Evolutionary conservation across 2,113 vertebrate genomes (phyloP), one percentile per base, ranked within the genome.

Genomic region (Pomatorhinus ruficollis): DNA sequence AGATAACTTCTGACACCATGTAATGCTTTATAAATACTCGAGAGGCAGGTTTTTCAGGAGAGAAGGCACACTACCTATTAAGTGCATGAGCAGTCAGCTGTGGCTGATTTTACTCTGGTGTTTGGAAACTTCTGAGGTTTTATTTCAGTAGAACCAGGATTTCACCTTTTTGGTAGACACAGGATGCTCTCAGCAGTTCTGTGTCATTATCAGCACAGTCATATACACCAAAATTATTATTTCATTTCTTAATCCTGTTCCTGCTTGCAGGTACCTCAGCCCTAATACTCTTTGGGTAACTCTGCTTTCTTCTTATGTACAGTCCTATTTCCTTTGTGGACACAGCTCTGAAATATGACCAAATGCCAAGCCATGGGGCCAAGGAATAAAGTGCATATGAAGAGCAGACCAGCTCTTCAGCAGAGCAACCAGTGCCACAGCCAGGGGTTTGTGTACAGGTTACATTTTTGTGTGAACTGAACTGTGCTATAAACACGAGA

Each of bases 11-110:
- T 94, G 91, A 83, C 81, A 93, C 78, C 30, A 6, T 54, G 42
- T 69, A 91, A 80, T 93, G 93, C 68, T 93, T 91, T 87, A 86
- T 77, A 93, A 93, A 94, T 87, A 80, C 75, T 91, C 6, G 5
- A 53, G 76, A 82, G 82, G 90, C 87, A 93, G 84, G 66, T 66
- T 90, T 94, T 93, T 66, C 85, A 79, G 63, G 78, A 77, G 78
- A 35, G 87, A 65, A 95, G 74, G 30, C 49, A 59, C 19, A 5
- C 59, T 76, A 59, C 54, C 84, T 91, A 18, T 77, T 82, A 94
- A 91, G 45, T 49, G 35, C 42, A n/a, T 60, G 35, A 85, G 42
- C 74, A 72, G 74, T 63, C 82, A 54, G 52, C n/a, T 59, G 30
- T 15, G 37, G 31, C 44, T 65, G 44, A 56, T 79, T 94, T 75